Conservation (phyloP, 2,113 vertebrate genomes). For the Chascanopsetta lugubris region DNA sequence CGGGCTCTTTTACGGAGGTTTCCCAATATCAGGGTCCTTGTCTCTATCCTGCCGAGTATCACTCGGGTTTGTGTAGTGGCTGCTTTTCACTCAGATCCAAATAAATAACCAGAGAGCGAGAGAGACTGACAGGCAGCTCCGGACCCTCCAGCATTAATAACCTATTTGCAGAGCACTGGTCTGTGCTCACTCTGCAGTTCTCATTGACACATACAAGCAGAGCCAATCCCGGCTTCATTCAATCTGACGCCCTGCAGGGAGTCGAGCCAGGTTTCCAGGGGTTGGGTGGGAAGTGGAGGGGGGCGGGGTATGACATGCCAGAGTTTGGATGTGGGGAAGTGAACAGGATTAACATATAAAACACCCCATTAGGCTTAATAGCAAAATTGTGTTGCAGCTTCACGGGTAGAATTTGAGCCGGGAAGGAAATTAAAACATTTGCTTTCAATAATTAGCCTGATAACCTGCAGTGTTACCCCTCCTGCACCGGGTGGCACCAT, state of each 20-base stretch:
- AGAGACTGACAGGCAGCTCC: conserved; percentile 27
- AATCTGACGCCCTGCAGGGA: conserved; percentile 29
- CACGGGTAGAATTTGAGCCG: conserved; percentile 23
- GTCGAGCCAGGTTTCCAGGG: not conserved
- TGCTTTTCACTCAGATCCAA: conserved; percentile 14
- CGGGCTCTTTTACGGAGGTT: too few relatives aligned
- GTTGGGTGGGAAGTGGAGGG: too few relatives aligned
- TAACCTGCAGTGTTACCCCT: conserved; percentile 27
- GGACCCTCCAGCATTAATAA: conserved; percentile 22
- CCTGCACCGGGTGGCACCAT: not conserved
- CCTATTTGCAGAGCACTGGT: conserved; percentile 21
- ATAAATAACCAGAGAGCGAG: not conserved
- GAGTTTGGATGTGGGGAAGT: conserved; percentile 27
- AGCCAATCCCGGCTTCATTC: conserved; percentile 49
- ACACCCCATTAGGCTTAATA: conserved; percentile 61
- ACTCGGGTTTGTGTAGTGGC: conserved; percentile 9
- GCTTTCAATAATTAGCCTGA: conserved; percentile 39
- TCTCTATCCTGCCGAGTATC: too few relatives aligned
- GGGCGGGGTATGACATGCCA: conserved; percentile 22
- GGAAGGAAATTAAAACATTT: conserved; percentile 33
- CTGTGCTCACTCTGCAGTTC: conserved; percentile 25
- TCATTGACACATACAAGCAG: conserved; percentile 33
- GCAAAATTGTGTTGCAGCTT: conserved; percentile 48
- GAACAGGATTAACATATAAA: conserved; percentile 62
- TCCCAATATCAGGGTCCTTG: too few relatives aligned